phyloP scores from a whole-genome alignment of 2,113 vertebrate species.

The Nothocercus nigrocapillus region DNA sequence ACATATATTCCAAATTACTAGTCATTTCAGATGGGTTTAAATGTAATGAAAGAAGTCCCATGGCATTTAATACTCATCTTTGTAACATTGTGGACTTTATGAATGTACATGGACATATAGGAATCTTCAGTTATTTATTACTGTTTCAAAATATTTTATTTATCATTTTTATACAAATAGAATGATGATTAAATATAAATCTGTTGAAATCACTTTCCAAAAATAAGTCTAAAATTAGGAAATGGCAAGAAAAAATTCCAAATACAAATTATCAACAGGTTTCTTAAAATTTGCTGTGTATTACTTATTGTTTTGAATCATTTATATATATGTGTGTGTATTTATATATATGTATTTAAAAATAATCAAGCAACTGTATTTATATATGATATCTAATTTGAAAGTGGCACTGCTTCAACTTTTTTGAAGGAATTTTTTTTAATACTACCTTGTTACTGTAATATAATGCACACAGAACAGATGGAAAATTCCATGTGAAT shows the following conservation, averaged over 20 bases:
- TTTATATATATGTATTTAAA: slow-evolving; percentile 6
- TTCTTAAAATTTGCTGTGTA: slow-evolving; percentile 45
- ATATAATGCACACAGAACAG: background rate
- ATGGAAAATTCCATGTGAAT: background rate
- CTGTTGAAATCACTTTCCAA: slow-evolving; percentile 62
- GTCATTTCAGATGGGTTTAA: slow-evolving; percentile 39
- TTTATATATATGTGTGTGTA: background rate
- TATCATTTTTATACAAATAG: slow-evolving; percentile 67
- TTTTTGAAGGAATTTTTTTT: slow-evolving; percentile 18
- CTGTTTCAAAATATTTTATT: slow-evolving; percentile 62
- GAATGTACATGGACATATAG: slow-evolving; percentile 20
- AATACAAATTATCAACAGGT: slow-evolving; percentile 46
- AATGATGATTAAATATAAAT: slow-evolving; percentile 63
- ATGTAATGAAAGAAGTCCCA: background rate
- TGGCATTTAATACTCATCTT: background rate
- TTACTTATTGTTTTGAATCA: slow-evolving; percentile 32
- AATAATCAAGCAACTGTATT: slow-evolving; percentile 46
- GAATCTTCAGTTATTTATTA: slow-evolving; percentile 50
- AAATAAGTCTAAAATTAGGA: slow-evolving; percentile 70
- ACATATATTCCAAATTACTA: slow-evolving; percentile 57
- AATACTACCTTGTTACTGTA: background rate
- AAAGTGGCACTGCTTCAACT: slow-evolving; percentile 28
- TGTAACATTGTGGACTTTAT: background rate
- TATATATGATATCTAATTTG: slow-evolving; percentile 37
- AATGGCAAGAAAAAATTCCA: slow-evolving; percentile 53